A percentile compares a stretch with the other conserved stretches of the same genome.
These are phyloP conservation scores for Steatocranus sp. DNA, from an alignment of 2,797 vertebrate genomes.

Conservation along the genomic window DNA sequence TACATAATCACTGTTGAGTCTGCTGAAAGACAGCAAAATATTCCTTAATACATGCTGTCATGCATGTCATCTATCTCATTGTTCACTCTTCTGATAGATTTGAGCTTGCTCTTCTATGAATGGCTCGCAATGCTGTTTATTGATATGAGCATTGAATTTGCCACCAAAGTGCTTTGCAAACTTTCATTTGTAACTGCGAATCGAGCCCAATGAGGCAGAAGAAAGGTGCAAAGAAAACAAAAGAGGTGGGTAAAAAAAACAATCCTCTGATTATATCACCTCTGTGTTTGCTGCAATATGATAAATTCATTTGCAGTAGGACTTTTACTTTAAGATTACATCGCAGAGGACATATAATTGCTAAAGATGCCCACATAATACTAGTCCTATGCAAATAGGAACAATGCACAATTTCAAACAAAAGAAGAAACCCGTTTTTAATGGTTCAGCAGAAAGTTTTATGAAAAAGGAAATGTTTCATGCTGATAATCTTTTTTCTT, in stretches of 20 bases:
- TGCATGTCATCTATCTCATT: not conserved
- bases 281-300: not conserved
- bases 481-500: not conserved
- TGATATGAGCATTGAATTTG: not conserved
- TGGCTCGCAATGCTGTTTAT: not conserved
- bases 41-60: not conserved
- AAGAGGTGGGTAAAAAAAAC: not conserved
- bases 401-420: not conserved
- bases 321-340: not conserved
- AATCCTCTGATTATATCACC: not conserved
- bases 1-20: not conserved
- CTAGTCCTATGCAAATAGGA: not conserved
- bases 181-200: not conserved
- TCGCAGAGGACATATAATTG: not conserved
- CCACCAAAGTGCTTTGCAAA: not conserved
- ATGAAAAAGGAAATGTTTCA: not conserved
- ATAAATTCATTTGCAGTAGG: not conserved
- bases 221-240: not conserved
- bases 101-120: not conserved
- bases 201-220: not conserved
- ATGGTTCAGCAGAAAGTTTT: not conserved
- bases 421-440: not conserved
- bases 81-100: not conserved
- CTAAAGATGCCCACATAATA: not conserved
- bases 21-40: not conserved